Evolutionary conservation across 2,113 vertebrate species (phyloP).

Genomic region (Pituophis catenifer): DNA sequence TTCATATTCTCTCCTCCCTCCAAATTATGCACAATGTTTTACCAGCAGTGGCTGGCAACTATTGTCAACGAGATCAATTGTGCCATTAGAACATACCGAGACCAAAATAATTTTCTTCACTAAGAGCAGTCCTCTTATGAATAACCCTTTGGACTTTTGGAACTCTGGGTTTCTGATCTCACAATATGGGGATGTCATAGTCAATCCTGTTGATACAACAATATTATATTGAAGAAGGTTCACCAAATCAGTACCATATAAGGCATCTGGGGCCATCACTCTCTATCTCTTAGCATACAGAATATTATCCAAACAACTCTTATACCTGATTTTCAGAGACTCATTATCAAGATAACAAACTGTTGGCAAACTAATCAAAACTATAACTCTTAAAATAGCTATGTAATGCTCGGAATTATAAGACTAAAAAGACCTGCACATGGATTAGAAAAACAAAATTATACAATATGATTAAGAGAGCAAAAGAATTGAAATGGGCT

Average conservation of each 20-base stretch:
- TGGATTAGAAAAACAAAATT: not conserved
- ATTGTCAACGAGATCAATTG: not conserved
- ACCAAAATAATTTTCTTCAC: not conserved
- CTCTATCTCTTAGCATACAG: not conserved
- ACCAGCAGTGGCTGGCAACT: not conserved
- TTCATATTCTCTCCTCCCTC: not conserved
- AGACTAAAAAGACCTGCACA: not conserved
- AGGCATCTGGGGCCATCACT: not conserved
- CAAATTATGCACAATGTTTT: not conserved
- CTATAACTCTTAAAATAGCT: not conserved
- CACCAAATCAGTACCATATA: not conserved
- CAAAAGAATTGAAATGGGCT: not conserved
- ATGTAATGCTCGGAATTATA: not conserved
- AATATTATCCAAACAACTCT: not conserved
- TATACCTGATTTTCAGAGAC: not conserved
- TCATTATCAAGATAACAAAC: not conserved
- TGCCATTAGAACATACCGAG: not conserved
- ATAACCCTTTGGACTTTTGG: not conserved
- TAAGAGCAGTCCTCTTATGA: not conserved
- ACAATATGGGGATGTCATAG: not conserved
- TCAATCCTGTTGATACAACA: not conserved
- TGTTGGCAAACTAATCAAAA: not conserved
- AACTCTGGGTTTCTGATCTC: not conserved
- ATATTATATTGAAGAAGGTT: not conserved
- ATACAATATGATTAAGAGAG: not conserved